phyloP scores from a whole-genome alignment of 2,113 vertebrate genomes.

The Salminus brasiliensis region DNA sequence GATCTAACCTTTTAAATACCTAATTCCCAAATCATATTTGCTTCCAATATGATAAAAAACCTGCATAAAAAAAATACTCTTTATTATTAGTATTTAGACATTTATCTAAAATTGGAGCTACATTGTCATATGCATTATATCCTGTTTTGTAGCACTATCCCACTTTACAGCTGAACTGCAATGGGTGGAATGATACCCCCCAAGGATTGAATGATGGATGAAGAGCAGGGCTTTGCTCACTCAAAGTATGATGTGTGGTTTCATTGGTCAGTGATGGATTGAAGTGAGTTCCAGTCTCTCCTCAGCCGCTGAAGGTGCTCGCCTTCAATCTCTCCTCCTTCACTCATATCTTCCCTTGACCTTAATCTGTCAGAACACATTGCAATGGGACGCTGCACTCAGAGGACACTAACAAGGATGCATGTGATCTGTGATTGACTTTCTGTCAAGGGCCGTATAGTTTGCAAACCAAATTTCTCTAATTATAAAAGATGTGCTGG shows the following conservation, averaged over 20 bases:
- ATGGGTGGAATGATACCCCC: too few species aligned
- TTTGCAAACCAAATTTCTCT: neutral
- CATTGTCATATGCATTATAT: too few species aligned
- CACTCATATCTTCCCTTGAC: neutral
- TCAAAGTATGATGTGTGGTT: neutral
- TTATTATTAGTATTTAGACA: too few species aligned
- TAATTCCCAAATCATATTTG: too few species aligned
- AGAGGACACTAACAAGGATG: neutral
- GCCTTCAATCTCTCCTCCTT: neutral
- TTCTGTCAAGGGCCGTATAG: neutral
- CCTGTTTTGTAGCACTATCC: too few species aligned
- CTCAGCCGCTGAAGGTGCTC: neutral
- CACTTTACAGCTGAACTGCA: too few species aligned
- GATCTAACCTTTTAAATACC: too few species aligned
- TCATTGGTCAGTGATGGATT: neutral
- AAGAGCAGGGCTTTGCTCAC: too few species aligned
- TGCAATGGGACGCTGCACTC: neutral
- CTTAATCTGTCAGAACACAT: neutral
- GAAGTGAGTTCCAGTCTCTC: neutral
- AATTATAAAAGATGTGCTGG: neutral
- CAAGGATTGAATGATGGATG: neutral
- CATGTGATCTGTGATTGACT: neutral
- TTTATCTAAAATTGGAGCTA: too few species aligned
- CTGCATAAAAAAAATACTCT: too few species aligned
- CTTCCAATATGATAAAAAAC: too few species aligned